Percentiles rank a stretch among this genome's conserved stretches.
These are phyloP conservation scores for Cinclus mexicanus DNA, from an alignment of 2,113 vertebrate genomes.

Conservation along the genomic window DNA sequence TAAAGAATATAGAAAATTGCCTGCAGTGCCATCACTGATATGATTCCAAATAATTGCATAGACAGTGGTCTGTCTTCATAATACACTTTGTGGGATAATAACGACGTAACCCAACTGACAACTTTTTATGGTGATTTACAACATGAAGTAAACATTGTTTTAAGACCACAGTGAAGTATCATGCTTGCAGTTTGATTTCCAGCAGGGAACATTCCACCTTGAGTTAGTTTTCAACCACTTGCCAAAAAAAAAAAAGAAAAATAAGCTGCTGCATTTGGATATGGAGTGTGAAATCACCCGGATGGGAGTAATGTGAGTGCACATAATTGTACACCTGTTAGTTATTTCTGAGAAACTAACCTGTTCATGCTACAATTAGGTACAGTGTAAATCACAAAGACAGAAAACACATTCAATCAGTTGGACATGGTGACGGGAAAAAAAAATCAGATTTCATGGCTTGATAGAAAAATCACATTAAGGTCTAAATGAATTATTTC, in stretches of 20 bases:
- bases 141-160: not conserved
- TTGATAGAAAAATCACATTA: conserved; percentile 70
- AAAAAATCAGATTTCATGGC: conserved; percentile 66
- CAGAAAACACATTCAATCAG: conserved; percentile 58
- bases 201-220: not conserved
- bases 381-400: conserved; percentile 16
- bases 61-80: not conserved
- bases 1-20: not conserved
- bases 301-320: conserved; percentile 10
- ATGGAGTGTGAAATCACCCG: conserved; percentile 50
- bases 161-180: not conserved
- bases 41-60: not conserved
- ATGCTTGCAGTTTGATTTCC: not conserved
- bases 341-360: conserved; percentile 9
- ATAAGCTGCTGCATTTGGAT: conserved; percentile 28
- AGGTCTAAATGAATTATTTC: conserved; percentile 60
- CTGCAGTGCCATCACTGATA: not conserved
- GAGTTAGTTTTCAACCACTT: conserved; percentile 20
- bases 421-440: conserved; percentile 5
- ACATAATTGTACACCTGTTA: conserved; percentile 64
- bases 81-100: not conserved
- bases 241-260: conserved; percentile 18
- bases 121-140: not conserved
- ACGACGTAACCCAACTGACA: not conserved
- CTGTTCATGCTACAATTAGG: conserved; percentile 52